These are phyloP conservation scores for Bruchidius siliquastri DNA, from an alignment of 2,888 invertebrate species.

Conservation along the genomic window DNA sequence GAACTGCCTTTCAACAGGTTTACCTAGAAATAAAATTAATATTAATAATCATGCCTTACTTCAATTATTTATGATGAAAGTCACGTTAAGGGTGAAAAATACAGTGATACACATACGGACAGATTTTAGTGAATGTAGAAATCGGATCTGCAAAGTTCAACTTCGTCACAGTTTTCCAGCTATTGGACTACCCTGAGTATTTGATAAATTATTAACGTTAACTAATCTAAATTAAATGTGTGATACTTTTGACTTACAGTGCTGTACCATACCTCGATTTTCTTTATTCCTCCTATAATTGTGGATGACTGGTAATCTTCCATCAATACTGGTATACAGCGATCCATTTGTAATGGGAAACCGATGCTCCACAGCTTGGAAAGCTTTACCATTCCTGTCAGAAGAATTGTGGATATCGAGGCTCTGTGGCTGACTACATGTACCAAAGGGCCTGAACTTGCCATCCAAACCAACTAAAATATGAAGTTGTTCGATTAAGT, in stretches of 20 bases:
- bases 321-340: slow-evolving; percentile 51
- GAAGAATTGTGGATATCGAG: slow-evolving; percentile 35
- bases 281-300: slow-evolving; percentile 47
- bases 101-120: too few relatives aligned
- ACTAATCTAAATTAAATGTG: too few relatives aligned
- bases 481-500: neutral
- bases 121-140: too few relatives aligned
- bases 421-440: slow-evolving; percentile 42
- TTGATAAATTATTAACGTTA: too few relatives aligned
- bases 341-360: slow-evolving; percentile 59
- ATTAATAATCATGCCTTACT: too few relatives aligned
- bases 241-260: slow-evolving; percentile 9
- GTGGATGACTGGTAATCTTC: slow-evolving; percentile 52
- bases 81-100: too few relatives aligned
- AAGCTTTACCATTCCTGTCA: slow-evolving; percentile 28
- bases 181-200: too few relatives aligned
- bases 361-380: slow-evolving; percentile 50
- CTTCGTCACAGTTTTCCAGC: too few relatives aligned
- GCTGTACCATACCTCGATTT: slow-evolving; percentile 17
- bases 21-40: neutral
- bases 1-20: slow-evolving; percentile 21
- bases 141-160: too few relatives aligned
- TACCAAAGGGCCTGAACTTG: slow-evolving; percentile 55
- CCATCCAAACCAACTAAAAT: slow-evolving; percentile 51
- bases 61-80: too few relatives aligned